These are phyloP conservation scores for Pseudomyrmex dendroicus DNA, from an alignment of 1,140 invertebrate species.

Conservation along the genomic window DNA sequence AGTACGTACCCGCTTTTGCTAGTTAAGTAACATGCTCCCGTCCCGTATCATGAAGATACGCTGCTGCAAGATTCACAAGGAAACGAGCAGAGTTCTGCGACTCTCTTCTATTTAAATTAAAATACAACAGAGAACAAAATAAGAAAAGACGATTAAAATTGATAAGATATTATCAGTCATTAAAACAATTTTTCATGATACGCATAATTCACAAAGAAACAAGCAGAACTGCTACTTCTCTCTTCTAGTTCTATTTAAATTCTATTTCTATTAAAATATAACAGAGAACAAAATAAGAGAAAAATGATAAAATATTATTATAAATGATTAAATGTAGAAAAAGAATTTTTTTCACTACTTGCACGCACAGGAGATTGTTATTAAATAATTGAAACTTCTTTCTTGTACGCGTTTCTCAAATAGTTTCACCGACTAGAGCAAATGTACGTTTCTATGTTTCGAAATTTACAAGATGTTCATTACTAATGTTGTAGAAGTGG, in stretches of 20 bases:
- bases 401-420: too few species aligned
- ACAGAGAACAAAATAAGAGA: neutral
- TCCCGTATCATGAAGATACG: neutral
- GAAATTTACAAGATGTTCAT: neutral
- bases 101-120: too few species aligned
- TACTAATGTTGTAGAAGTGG: slow-evolving; percentile 24
- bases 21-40: neutral
- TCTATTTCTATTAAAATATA: neutral
- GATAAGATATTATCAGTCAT: neutral
- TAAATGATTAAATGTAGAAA: too few species aligned
- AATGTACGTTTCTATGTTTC: neutral
- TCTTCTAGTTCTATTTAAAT: too few species aligned
- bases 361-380: too few species aligned
- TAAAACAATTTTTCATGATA: neutral
- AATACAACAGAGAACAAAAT: neutral
- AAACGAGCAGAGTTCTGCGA: neutral
- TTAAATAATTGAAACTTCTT: too few species aligned
- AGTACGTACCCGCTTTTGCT: slow-evolving; percentile 5
- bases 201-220: slow-evolving; percentile 14
- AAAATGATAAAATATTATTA: neutral
- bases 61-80: neutral
- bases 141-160: neutral
- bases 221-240: too few species aligned
- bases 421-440: too few species aligned
- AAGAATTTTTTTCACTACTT: too few species aligned